Percentiles rank a stretch among this genome's conserved stretches.
Evolutionary conservation across 1,140 invertebrate species (phyloP).

Genomic region (Drosophila burlai): DNA sequence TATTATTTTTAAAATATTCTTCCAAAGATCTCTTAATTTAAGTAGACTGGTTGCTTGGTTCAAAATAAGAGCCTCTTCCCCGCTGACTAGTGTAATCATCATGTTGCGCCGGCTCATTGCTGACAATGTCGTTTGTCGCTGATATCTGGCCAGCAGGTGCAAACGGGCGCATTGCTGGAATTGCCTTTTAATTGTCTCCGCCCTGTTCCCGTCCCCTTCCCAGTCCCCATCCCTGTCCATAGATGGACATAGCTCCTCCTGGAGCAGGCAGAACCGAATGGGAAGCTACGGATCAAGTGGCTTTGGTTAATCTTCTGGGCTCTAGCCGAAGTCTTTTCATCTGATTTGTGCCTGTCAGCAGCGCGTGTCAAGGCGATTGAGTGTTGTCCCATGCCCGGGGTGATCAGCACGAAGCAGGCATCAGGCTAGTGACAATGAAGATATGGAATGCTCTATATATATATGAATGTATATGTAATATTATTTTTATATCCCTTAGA

Average conservation of each 20-base stretch:
- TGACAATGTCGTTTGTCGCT: conserved; percentile 58
- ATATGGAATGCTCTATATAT: conserved; percentile 1
- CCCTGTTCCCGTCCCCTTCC: background rate
- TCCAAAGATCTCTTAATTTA: background rate
- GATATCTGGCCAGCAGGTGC: conserved; percentile 72
- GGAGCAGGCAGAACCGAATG: conserved; percentile 2
- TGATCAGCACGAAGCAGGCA: conserved; percentile 11
- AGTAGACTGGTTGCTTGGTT: background rate
- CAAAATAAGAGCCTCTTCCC: background rate
- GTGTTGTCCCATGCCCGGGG: conserved; percentile 20
- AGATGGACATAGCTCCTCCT: conserved; percentile 27
- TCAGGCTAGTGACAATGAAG: background rate
- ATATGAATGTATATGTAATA: background rate
- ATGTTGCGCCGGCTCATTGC: conserved; percentile 29
- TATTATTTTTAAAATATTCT: background rate
- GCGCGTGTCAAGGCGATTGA: conserved; percentile 30
- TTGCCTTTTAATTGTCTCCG: conserved; percentile 70
- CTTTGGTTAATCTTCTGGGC: conserved; percentile 35
- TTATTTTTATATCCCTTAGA: background rate
- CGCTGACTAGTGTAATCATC: conserved; percentile 39
- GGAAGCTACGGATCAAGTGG: conserved; percentile 25
- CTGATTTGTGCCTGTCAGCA: conserved; percentile 40
- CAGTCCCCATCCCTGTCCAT: background rate
- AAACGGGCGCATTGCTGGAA: conserved; percentile 70
- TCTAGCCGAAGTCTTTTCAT: conserved; percentile 22